Conservation (phyloP, 2,888 invertebrate species). For the Yponomeuta sedellus region DNA sequence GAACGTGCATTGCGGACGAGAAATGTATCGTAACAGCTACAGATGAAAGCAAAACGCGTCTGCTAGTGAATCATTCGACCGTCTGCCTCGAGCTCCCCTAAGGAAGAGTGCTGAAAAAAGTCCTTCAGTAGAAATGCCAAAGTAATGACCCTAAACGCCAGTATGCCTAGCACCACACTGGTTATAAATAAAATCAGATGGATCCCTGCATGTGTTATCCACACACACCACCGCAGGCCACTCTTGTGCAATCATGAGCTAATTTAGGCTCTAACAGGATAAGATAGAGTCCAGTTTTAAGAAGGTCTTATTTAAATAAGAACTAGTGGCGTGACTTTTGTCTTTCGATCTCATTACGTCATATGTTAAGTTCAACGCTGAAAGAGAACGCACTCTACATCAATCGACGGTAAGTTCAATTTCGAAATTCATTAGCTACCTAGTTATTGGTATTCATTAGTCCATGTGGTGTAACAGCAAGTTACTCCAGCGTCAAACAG, state of each 20-base stretch:
- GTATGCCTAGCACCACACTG: constrained; percentile 45
- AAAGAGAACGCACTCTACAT: constrained; percentile 45
- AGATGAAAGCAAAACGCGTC: background rate
- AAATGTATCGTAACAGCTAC: background rate
- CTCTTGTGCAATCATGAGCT: constrained; percentile 23
- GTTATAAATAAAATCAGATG: constrained; percentile 57
- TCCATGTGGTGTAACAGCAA: constrained; percentile 36
- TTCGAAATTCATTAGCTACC: constrained; percentile 46
- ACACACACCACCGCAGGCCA: constrained; percentile 25
- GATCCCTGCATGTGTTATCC: constrained; percentile 37
- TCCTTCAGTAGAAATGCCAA: constrained; percentile 34
- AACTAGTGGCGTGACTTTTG: constrained; percentile 58
- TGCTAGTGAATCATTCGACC: background rate
- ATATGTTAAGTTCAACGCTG: constrained; percentile 33
- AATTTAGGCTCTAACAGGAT: constrained; percentile 4
- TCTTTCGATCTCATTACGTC: constrained; percentile 45
- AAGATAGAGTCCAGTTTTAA: background rate
- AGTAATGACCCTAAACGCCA: constrained; percentile 62
- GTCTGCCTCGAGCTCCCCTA: constrained; percentile 7
- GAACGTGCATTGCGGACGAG: background rate
- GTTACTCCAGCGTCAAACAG: constrained; percentile 32
- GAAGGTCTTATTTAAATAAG: constrained; percentile 5
- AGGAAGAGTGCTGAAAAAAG: constrained; percentile 36
- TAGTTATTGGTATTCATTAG: constrained; percentile 50
- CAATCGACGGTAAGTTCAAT: constrained; percentile 40